Evolutionary conservation across 2,113 vertebrate species (phyloP).

Genomic region (Scophthalmus maximus): DNA sequence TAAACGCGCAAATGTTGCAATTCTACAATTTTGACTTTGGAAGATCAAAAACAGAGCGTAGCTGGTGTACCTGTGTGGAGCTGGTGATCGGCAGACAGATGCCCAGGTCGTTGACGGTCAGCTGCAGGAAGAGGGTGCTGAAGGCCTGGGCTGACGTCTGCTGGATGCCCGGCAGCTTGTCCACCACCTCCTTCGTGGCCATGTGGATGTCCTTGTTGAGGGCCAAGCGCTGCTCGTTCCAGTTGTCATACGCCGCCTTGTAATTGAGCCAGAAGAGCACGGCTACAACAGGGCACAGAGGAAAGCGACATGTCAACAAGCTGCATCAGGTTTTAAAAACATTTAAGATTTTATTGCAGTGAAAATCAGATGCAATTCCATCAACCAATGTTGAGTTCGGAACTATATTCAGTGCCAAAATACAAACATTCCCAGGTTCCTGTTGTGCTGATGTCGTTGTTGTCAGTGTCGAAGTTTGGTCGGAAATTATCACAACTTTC

Average conservation of each 20-base stretch:
- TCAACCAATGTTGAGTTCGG: background rate
- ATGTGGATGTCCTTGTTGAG: conserved; percentile 97
- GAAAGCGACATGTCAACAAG: background rate
- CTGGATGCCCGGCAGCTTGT: conserved; percentile 97
- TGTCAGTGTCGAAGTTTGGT: too few species aligned
- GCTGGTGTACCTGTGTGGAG: conserved; percentile 87
- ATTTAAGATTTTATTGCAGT: too few species aligned
- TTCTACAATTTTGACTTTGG: background rate
- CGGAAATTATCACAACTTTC: background rate
- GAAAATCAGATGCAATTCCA: background rate
- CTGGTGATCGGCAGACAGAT: conserved; percentile 97
- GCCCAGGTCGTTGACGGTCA: conserved; percentile 96
- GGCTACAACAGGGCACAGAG: conserved; percentile 77
- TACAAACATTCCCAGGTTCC: too few species aligned
- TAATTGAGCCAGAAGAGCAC: conserved; percentile 99
- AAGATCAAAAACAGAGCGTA: background rate
- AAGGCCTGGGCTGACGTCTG: conserved; percentile 97
- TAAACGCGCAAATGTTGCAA: background rate
- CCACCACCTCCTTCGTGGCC: conserved; percentile 98
- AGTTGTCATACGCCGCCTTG: conserved; percentile 98
- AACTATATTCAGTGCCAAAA: background rate
- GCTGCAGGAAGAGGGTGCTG: conserved; percentile 96
- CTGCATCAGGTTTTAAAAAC: fast-evolving
- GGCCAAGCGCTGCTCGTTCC: conserved; percentile 98
- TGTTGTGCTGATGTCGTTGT: too few species aligned